Percentiles rank a stretch among this genome's conserved stretches.
phyloP scores from a whole-genome alignment of 2,888 invertebrate species.

The Hypolimnas misippus region DNA sequence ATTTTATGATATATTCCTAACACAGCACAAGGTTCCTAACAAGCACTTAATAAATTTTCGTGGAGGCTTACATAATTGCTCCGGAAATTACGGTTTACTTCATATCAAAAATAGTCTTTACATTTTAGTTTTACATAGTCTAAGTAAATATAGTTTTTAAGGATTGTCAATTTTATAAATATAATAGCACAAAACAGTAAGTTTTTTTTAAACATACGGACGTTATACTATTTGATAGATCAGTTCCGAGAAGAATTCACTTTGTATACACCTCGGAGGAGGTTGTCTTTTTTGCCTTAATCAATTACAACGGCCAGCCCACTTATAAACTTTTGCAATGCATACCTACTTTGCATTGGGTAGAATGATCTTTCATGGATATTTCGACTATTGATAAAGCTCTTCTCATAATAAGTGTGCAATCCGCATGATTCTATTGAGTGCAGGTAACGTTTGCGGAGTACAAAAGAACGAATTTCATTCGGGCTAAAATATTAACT shows the following conservation, averaged over 20 bases:
- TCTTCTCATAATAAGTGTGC: slow-evolving; percentile 63
- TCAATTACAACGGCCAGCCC: slow-evolving; percentile 73
- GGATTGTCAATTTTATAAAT: slow-evolving; percentile 18
- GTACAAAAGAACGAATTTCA: slow-evolving; percentile 74
- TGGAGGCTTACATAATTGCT: too few species aligned
- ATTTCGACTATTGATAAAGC: slow-evolving; percentile 65
- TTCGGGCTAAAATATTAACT: slow-evolving; percentile 81
- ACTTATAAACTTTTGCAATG: slow-evolving; percentile 58
- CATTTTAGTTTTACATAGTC: too few species aligned
- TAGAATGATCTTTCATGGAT: slow-evolving; percentile 57
- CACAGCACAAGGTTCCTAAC: too few species aligned
- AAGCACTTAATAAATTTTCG: too few species aligned
- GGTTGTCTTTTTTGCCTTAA: slow-evolving; percentile 52
- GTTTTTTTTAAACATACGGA: slow-evolving; percentile 10
- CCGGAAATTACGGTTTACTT: too few species aligned
- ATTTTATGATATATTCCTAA: too few species aligned
- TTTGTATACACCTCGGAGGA: slow-evolving; percentile 35
- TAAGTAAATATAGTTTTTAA: too few species aligned
- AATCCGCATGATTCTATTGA: slow-evolving; percentile 72
- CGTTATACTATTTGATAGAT: slow-evolving; percentile 36
- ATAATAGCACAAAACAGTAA: slow-evolving; percentile 17
- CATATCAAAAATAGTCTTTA: too few species aligned
- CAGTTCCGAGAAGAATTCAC: slow-evolving; percentile 36
- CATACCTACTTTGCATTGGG: slow-evolving; percentile 55
- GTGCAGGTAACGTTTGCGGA: slow-evolving; percentile 73